These are phyloP conservation scores for Ylistrum balloti DNA, from an alignment of 1,140 invertebrate genomes.

Conservation along the genomic window DNA sequence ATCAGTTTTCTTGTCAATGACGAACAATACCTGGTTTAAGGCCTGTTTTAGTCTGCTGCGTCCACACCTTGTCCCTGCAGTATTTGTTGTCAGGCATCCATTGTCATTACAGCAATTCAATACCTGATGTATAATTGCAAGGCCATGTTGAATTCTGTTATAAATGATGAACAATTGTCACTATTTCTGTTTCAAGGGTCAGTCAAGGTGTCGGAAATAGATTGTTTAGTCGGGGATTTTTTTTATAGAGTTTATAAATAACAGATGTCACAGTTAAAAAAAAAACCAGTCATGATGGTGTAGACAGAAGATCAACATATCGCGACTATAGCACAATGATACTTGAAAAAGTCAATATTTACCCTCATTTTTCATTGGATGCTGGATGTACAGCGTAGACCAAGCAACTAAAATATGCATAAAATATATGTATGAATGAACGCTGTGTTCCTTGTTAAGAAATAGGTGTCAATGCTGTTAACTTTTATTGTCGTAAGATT, in stretches of 20 bases:
- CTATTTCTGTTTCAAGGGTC: neutral
- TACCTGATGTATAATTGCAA: constrained; percentile 6
- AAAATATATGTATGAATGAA: constrained; percentile 1
- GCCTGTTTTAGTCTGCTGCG: neutral
- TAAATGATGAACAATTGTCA: neutral
- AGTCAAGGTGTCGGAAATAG: constrained; percentile 4
- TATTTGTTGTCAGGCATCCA: constrained; percentile 10
- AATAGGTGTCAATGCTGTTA: neutral
- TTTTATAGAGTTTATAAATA: neutral
- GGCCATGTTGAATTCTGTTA: neutral
- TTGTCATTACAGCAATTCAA: neutral
- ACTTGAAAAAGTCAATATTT: neutral
- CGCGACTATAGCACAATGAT: neutral
- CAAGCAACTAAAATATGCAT: neutral
- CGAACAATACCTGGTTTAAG: neutral
- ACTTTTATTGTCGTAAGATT: neutral
- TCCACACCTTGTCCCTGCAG: neutral
- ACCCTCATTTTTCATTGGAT: neutral
- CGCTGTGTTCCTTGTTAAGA: neutral
- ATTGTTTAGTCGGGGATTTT: neutral
- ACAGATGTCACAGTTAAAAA: neutral
- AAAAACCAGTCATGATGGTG: neutral
- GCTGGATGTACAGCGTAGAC: neutral
- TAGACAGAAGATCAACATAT: neutral
- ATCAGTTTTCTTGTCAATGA: constrained; percentile 1